Base-by-base conservation (phyloP, 2,113 vertebrate genomes). In the Telmatochromis brachygnathus region DNA sequence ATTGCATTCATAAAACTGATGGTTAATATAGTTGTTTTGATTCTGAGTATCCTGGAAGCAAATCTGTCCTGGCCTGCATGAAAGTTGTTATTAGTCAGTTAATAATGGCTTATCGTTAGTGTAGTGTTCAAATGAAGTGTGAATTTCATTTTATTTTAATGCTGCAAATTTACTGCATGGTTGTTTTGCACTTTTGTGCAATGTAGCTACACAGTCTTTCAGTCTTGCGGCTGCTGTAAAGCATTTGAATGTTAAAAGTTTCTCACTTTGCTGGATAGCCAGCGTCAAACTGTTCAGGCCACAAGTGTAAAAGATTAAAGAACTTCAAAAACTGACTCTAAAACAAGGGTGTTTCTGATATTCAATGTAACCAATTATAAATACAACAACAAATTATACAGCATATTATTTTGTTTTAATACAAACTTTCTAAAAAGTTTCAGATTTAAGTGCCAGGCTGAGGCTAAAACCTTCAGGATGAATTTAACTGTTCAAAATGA, bases 41-140 rank as follows among this genome's bases (percentile, higher is more conserved):
- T 75, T 30, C 42, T 6, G 3, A 47, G 23, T 75, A 3, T 49
- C 70, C 15, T 49, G 70, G 70, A 49, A 47, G 14, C 6, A 26
- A 47, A 28, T 49, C 21, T 17, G 14, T 47, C 68, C 68, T 73
- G 68, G 39, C 4, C 39, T 75, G 68, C 39, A 47, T 28, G 42
- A 12, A 49, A 12, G 42, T 30, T 30, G 14, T 28, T 75, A 47
- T 47, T 75, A 1, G 9, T 75, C 15, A 1, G 3, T 47, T 28
- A 77, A 49, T 30, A 77, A 30, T 19, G 5, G 3, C 0, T 1
- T 37, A 45, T 45, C 0, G 0, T 45, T 45, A 45, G 42, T 45
- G 42, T 45, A 45, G 42, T 7, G 42, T 45, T 45, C 42, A 5
- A 47, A 45, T 1, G 1, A 28, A 2, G 5, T 75, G 42, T 49